Percentiles rank a stretch among this genome's conserved stretches.
Conservation (phyloP, 2,888 invertebrate species). For the Drosophila paramelanica region DNA sequence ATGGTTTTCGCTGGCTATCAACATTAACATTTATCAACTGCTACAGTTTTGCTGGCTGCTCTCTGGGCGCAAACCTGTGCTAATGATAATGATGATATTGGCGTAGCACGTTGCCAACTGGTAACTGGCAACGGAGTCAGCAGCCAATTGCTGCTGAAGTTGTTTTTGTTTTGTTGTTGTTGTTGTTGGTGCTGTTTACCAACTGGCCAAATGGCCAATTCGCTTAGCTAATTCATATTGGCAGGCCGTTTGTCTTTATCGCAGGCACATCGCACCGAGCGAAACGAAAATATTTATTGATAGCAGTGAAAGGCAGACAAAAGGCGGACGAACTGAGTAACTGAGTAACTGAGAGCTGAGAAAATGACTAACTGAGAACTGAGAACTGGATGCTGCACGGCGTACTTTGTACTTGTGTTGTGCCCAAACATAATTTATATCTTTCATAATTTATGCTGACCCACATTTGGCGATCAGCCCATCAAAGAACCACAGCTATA, state of each 20-base stretch:
- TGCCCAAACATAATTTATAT: conserved; percentile 71
- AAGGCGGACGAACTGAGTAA: conserved; percentile 19
- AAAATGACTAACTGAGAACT: conserved; percentile 7
- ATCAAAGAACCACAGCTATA: conserved; percentile 33
- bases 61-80: conserved; percentile 68
- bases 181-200: conserved; percentile 58
- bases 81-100: conserved; percentile 79
- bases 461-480: conserved; percentile 61
- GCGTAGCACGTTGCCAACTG: conserved; percentile 50
- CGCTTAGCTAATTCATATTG: conserved; percentile 78
- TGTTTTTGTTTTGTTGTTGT: conserved; percentile 23
- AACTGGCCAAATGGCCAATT: conserved; percentile 75
- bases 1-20: conserved; percentile 67
- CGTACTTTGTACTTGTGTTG: conserved; percentile 48
- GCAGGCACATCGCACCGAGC: conserved; percentile 64
- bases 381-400: conserved; percentile 23
- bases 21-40: conserved; percentile 79
- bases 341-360: conserved; percentile 36
- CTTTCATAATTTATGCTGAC: conserved; percentile 79
- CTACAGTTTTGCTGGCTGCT: conserved; percentile 65
- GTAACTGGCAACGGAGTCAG: conserved; percentile 5
- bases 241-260: conserved; percentile 78
- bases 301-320: conserved; percentile 74
- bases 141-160: conserved; percentile 9
- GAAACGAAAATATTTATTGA: conserved; percentile 72